Percentiles rank a stretch among this genome's conserved stretches.
Conservation (phyloP, 2,888 invertebrate genomes). For the Ormia ochracea region DNA sequence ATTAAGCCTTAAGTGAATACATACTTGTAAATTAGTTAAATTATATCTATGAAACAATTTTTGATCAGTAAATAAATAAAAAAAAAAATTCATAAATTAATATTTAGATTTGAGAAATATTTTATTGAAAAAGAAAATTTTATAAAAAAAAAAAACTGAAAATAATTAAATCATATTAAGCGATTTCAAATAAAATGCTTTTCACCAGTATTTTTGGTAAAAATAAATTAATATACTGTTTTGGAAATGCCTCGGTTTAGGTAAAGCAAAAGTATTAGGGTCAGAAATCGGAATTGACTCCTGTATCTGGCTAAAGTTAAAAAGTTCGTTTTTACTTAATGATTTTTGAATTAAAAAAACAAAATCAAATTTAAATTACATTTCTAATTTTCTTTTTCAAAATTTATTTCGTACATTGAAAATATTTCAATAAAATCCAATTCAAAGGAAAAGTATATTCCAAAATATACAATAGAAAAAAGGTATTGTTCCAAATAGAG, state of each 20-base stretch:
- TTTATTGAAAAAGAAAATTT: neutral
- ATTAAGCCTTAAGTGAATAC: conserved; percentile 2
- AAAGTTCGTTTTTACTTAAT: no score
- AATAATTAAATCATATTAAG: neutral
- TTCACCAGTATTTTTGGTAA: no score
- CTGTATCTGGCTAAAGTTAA: no score
- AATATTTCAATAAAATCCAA: conserved; percentile 1
- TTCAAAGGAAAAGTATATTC: no score
- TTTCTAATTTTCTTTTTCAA: neutral
- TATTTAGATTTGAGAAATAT: conserved; percentile 4
- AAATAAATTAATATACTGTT: no score
- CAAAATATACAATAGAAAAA: neutral
- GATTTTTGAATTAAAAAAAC: neutral
- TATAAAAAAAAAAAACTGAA: neutral
- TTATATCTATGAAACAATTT: neutral
- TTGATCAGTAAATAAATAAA: conserved; percentile 7
- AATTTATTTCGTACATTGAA: neutral
- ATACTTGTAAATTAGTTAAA: conserved; percentile 42
- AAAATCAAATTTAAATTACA: no score
- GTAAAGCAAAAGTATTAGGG: no score
- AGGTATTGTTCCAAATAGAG: conserved; percentile 60
- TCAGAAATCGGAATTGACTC: no score
- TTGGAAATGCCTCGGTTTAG: no score
- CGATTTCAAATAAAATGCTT: no score
- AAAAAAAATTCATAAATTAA: neutral